Evolutionary conservation across 2,113 vertebrate species (phyloP).

Genomic region (Zootoca vivipara): DNA sequence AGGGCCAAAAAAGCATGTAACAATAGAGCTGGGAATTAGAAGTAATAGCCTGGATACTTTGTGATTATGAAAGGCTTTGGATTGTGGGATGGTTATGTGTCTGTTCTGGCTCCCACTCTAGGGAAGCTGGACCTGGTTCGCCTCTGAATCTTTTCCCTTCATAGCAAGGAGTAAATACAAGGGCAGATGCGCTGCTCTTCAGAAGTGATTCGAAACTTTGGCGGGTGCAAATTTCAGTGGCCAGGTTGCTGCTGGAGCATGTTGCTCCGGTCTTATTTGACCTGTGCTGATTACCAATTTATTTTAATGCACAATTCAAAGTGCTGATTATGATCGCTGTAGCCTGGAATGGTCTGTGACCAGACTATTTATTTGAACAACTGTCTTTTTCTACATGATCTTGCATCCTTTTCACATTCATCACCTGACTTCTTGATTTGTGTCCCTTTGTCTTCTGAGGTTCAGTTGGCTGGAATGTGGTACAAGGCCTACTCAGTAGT

Average conservation of each 20-base stretch:
- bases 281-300: not conserved
- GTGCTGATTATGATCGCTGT: not conserved
- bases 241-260: not conserved
- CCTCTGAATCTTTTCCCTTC: conserved; percentile 30
- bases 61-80: conserved; percentile 53
- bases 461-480: not conserved
- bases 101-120: conserved; percentile 33
- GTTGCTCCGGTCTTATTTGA: not conserved
- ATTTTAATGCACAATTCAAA: not conserved
- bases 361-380: not conserved
- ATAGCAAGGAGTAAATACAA: conserved; percentile 17
- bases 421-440: not conserved
- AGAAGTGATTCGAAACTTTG: not conserved
- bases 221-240: not conserved
- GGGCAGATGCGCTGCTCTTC: not conserved
- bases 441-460: not conserved
- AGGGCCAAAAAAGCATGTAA: conserved; percentile 46
- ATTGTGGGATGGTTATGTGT: conserved; percentile 29
- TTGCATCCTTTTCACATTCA: not conserved
- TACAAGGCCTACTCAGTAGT: not conserved
- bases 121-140: conserved; percentile 6
- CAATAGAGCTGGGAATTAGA: conserved; percentile 51
- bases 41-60: conserved; percentile 61
- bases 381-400: not conserved
- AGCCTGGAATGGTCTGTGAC: not conserved